These are phyloP conservation scores for Dicentrarchus labrax DNA, from an alignment of 2,113 vertebrate species.

Conservation along the genomic window DNA sequence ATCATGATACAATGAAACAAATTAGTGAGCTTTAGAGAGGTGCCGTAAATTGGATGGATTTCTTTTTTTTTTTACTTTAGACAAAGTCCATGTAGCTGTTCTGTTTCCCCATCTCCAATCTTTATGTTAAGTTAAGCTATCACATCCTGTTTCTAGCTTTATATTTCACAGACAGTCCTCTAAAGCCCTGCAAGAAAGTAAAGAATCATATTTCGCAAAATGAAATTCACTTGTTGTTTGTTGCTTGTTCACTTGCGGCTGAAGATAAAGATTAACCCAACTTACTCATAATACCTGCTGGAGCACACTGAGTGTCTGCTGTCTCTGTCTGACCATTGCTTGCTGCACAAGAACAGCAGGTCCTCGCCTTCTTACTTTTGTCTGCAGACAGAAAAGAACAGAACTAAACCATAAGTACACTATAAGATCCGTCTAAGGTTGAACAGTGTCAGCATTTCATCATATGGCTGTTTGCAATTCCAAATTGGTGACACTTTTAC, in stretches of 20 bases:
- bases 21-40: not conserved
- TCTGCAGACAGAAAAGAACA: constrained; percentile 66
- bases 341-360: constrained; percentile 79
- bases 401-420: not conserved
- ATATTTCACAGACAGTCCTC: not conserved
- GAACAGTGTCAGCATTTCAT: not conserved
- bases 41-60: not conserved
- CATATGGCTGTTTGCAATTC: not conserved
- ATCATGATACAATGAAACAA: too few relatives aligned
- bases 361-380: constrained; percentile 82
- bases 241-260: not conserved
- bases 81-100: not conserved
- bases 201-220: not conserved
- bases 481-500: not conserved
- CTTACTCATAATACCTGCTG: constrained; percentile 59
- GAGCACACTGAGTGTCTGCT: constrained; percentile 58
- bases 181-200: not conserved
- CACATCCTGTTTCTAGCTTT: not conserved
- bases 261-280: not conserved
- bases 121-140: not conserved
- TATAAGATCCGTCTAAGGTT: not conserved
- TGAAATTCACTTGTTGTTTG: too few relatives aligned
- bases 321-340: constrained; percentile 57
- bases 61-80: not conserved
- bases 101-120: not conserved